Conservation (phyloP, 2,797 vertebrate genomes). For the Natrix natrix region DNA sequence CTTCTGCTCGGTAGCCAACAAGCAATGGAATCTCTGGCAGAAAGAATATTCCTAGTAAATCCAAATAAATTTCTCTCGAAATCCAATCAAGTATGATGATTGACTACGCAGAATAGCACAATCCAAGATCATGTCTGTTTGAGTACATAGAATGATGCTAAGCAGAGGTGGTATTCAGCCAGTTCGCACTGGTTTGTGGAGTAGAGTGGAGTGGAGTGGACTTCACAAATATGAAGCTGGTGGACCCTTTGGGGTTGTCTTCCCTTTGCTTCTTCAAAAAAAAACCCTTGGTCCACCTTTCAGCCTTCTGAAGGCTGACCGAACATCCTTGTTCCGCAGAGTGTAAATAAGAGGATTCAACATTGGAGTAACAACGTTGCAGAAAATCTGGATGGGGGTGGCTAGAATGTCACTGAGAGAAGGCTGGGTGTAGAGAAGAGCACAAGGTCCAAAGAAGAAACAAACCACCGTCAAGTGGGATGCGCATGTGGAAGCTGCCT, state of each 20-base stretch:
- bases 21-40: no score
- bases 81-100: no score
- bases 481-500: not conserved
- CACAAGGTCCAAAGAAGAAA: slow-evolving; percentile 42
- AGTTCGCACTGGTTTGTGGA: no score
- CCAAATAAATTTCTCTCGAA: no score
- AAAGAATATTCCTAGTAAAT: no score
- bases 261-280: not conserved
- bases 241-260: not conserved
- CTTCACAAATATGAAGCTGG: not conserved
- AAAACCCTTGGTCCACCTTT: not conserved
- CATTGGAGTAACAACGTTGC: slow-evolving; percentile 12
- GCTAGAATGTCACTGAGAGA: slow-evolving; percentile 31
- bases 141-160: no score
- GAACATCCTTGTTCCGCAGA: slow-evolving; percentile 43
- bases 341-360: slow-evolving; percentile 44
- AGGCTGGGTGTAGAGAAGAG: slow-evolving; percentile 31
- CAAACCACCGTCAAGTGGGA: slow-evolving; percentile 25
- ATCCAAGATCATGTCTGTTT: no score
- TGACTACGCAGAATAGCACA: no score
- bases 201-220: no score
- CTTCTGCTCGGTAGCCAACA: no score
- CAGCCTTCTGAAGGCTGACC: slow-evolving; percentile 35
- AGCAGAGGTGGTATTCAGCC: no score
- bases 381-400: slow-evolving; percentile 42